Conservation (phyloP, 1,140 invertebrate species). For the Camponotus floridanus region DNA sequence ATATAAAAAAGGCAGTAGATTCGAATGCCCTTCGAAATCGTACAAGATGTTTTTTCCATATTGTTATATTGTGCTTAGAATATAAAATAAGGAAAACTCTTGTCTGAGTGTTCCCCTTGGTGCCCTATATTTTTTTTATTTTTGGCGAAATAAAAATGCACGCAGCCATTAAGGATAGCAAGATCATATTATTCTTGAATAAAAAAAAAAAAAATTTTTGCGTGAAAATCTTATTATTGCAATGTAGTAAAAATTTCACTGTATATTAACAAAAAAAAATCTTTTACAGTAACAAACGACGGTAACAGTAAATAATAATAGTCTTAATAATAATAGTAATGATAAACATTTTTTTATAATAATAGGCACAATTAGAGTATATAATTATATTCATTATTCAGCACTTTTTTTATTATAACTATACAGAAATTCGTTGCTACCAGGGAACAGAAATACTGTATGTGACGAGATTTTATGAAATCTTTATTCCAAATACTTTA, state of each 20-base stretch:
- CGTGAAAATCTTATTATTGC: slow-evolving; percentile 64
- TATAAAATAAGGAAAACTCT: neutral
- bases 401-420: slow-evolving; percentile 76
- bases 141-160: slow-evolving; percentile 67
- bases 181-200: slow-evolving; percentile 60
- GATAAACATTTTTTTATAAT: slow-evolving; percentile 78
- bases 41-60: slow-evolving; percentile 11
- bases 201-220: slow-evolving; percentile 70
- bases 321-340: slow-evolving; percentile 67
- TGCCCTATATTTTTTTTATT: slow-evolving; percentile 19
- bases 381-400: slow-evolving; percentile 76
- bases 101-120: slow-evolving; percentile 30
- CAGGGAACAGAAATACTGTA: slow-evolving; percentile 83
- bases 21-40: slow-evolving; percentile 67
- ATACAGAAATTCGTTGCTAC: slow-evolving; percentile 80
- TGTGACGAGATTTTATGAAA: slow-evolving; percentile 75
- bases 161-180: slow-evolving; percentile 53
- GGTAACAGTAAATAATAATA: slow-evolving; percentile 58
- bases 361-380: slow-evolving; percentile 84
- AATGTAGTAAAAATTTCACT: slow-evolving; percentile 71
- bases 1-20: slow-evolving; percentile 70
- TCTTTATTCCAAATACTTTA: slow-evolving; percentile 78
- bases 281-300: slow-evolving; percentile 79
- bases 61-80: slow-evolving; percentile 40
- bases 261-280: slow-evolving; percentile 75